These are phyloP conservation scores for Aricia agestis DNA, from an alignment of 1,140 invertebrate species.

Conservation along the genomic window DNA sequence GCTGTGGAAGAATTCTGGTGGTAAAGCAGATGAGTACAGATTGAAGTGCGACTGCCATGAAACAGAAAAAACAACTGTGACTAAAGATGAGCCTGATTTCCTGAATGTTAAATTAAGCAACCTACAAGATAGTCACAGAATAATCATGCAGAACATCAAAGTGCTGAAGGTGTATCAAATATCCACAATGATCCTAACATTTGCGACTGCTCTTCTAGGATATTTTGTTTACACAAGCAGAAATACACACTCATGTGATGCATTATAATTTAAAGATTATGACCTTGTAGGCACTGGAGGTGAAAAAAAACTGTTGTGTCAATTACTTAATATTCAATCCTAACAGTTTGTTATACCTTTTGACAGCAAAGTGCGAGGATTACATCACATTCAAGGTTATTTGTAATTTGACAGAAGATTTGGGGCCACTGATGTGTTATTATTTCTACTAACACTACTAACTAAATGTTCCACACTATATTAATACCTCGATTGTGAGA, in stretches of 20 bases:
- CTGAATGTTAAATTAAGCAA: slow-evolving; percentile 24
- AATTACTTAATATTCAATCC: background rate
- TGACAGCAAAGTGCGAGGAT: too few species aligned
- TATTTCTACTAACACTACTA: too few species aligned
- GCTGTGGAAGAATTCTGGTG: slow-evolving; percentile 35
- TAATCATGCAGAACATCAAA: slow-evolving; percentile 25
- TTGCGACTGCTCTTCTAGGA: slow-evolving; percentile 25
- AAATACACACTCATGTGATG: background rate
- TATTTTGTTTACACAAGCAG: slow-evolving; percentile 18
- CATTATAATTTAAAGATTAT: background rate
- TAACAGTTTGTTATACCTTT: background rate
- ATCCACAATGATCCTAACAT: slow-evolving; percentile 26
- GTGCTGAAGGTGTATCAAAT: slow-evolving; percentile 29
- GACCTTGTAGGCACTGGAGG: background rate
- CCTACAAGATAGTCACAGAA: slow-evolving; percentile 31
- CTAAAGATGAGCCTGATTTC: slow-evolving; percentile 23
- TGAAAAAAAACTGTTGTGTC: background rate
- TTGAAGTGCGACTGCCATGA: slow-evolving; percentile 30
- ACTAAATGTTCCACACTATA: too few species aligned
- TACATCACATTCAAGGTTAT: too few species aligned
- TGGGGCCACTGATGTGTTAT: too few species aligned
- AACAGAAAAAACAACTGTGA: slow-evolving; percentile 16
- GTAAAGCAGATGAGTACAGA: slow-evolving; percentile 39
- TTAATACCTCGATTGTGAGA: too few species aligned
- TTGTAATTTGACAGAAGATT: too few species aligned